phyloP scores from a whole-genome alignment of 2,888 invertebrate genomes.

The Dyspetes luteomarginatus region DNA sequence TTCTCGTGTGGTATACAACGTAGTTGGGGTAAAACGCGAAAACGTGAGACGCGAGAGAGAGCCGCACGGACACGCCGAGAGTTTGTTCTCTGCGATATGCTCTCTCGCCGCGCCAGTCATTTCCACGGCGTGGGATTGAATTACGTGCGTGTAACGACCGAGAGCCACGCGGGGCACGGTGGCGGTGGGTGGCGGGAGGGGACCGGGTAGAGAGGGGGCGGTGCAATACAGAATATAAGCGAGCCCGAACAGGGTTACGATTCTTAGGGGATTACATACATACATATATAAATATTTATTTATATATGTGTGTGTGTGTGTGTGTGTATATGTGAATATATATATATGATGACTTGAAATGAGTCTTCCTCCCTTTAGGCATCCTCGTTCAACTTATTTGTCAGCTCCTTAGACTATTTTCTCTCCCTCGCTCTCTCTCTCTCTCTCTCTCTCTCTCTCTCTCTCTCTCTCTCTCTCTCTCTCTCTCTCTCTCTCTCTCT shows the following conservation, averaged over 20 bases:
- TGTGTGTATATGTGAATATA: neutral
- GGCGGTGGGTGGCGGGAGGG: too few species aligned
- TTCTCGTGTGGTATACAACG: slow-evolving; percentile 40
- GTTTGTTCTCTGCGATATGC: slow-evolving; percentile 51
- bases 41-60: slow-evolving; percentile 52
- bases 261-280: slow-evolving; percentile 37
- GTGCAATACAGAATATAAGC: slow-evolving; percentile 41
- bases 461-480: too few species aligned
- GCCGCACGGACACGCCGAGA: slow-evolving; percentile 30
- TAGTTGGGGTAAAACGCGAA: slow-evolving; percentile 55
- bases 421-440: too few species aligned
- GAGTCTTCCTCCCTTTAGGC: slow-evolving; percentile 40
- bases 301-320: slow-evolving; percentile 6
- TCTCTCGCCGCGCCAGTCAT: slow-evolving; percentile 68
- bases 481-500: too few species aligned
- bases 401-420: slow-evolving; percentile 12
- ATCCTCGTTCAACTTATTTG: slow-evolving; percentile 45
- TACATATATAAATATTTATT: neutral
- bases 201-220: too few species aligned
- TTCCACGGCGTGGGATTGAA: slow-evolving; percentile 75
- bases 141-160: slow-evolving; percentile 74
- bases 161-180: slow-evolving; percentile 52
- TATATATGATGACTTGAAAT: slow-evolving; percentile 47
- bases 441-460: too few species aligned
- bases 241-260: slow-evolving; percentile 46